Evolutionary conservation across 1,140 invertebrate genomes (phyloP).

Genomic region (Helicoverpa zea): DNA sequence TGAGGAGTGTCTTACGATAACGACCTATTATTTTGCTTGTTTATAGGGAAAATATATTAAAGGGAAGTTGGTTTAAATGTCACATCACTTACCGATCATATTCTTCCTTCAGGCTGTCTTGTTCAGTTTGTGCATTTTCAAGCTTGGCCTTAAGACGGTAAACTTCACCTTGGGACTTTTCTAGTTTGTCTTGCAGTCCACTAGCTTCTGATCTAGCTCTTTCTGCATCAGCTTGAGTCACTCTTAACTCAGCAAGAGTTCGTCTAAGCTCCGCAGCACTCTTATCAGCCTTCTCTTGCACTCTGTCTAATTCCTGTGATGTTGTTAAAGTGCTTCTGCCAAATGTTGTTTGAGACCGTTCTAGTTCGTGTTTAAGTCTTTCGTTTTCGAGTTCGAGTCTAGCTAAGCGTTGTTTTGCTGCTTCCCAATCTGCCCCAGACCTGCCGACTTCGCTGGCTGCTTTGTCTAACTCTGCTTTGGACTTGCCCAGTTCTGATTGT

Average conservation of each 20-base stretch:
- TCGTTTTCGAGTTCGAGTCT: conserved; percentile 96
- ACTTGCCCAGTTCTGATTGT: conserved; percentile 97
- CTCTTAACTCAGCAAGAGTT: conserved; percentile 94
- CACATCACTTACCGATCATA: conserved; percentile 90
- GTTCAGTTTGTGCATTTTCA: conserved; percentile 97
- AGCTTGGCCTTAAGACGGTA: conserved; percentile 97
- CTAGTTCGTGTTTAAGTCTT: conserved; percentile 93
- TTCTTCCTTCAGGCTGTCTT: conserved; percentile 96
- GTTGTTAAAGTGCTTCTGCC: conserved; percentile 92
- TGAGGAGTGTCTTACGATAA: neutral
- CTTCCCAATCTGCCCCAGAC: conserved; percentile 95
- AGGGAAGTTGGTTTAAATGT: neutral
- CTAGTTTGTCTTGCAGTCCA: conserved; percentile 96
- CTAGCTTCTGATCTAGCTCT: conserved; percentile 93
- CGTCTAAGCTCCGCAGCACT: conserved; percentile 93
- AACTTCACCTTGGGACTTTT: conserved; percentile 97
- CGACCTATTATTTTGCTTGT: neutral
- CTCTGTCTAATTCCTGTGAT: conserved; percentile 92
- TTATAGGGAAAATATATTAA: neutral
- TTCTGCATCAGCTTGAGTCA: conserved; percentile 95
- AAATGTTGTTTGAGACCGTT: conserved; percentile 93
- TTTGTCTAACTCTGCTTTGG: conserved; percentile 97
- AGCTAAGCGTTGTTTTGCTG: conserved; percentile 94
- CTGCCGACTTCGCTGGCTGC: conserved; percentile 95
- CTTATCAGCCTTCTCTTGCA: conserved; percentile 96